Base-by-base conservation (phyloP, 2,888 invertebrate species). In the Trachelus tabidus region DNA sequence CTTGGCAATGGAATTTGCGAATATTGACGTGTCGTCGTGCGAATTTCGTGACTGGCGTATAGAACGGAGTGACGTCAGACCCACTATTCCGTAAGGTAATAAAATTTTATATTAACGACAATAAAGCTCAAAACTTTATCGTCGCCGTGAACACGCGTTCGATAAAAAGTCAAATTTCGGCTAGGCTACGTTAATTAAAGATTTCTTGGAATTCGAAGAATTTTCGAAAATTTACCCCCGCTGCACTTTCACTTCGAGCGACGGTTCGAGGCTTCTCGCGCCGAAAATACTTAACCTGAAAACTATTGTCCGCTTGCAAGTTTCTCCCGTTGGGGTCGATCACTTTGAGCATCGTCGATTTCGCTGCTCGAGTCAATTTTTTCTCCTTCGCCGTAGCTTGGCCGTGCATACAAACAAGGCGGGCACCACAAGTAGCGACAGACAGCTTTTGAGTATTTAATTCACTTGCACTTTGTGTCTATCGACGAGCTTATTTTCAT, bases 141-240 rank as follows among this genome's bases (percentile, higher is more conserved):
- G 31, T 9, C 15, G 15, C 9, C 56, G 0, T 1, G 56, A 23
- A 23, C 23, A 2, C 2, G 56, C 23, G 23, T 6, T 40, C 6
- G 23, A 15, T 15, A 15, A 23, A 40, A 15, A 15, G 6, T 6
- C 1, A 15, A 23, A 40, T 6, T 40, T 40, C 1, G 0, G 4
- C 0, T 6, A 0, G 15, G 6, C 1, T 6, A 6, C 6, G 15
- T 40, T 1, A 1, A 9, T 2, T 1, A 40, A 23, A 6, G 6
- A 6, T 56, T 56, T 56, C 9, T 0, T 15, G 40, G 4, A 40
- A 40, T 15, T 40, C 4, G 15, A 15, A 6, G 0, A 40, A 6
- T 15, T 40, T 40, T 15, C 15, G 0, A 23, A 15, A 56, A 23
- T 56, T 56, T 23, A 23, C 23, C 2, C 9, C 1, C 0, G 15